Percentiles rank a stretch among this genome's conserved stretches.
These are phyloP conservation scores for Drosophila lini DNA, from an alignment of 1,140 invertebrate species.

Conservation along the genomic window DNA sequence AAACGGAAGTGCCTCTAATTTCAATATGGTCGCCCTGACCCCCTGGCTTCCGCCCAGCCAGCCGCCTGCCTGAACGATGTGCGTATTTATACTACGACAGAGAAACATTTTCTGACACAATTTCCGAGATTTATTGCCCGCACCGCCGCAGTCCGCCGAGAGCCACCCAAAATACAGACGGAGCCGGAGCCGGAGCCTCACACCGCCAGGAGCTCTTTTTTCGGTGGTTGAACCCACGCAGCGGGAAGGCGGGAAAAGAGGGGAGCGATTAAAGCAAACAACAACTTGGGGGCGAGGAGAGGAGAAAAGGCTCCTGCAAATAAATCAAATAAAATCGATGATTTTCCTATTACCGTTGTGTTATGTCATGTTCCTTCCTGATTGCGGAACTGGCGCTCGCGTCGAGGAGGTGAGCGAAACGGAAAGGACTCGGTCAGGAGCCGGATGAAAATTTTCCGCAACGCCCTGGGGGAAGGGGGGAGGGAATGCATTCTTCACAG, in stretches of 20 bases:
- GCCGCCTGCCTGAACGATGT: conserved; percentile 9
- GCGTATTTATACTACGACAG: conserved; percentile 29
- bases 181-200: not conserved
- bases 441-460: conserved; percentile 25
- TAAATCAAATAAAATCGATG: conserved; percentile 82
- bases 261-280: conserved; percentile 38
- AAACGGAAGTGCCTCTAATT: conserved; percentile 79
- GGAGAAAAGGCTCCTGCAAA: conserved; percentile 47
- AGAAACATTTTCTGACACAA: conserved; percentile 81
- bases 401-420: conserved; percentile 6
- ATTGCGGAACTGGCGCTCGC: conserved; percentile 15
- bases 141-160: conserved; percentile 36
- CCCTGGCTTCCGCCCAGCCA: conserved; percentile 12
- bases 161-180: conserved; percentile 10
- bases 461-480: not conserved
- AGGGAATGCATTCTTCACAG: not conserved
- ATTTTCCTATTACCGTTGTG: conserved; percentile 81
- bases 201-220: conserved; percentile 20
- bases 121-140: conserved; percentile 78
- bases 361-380: conserved; percentile 78
- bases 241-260: conserved; percentile 20
- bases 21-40: conserved; percentile 68
- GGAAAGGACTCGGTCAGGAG: conserved; percentile 31
- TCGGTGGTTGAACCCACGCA: conserved; percentile 31
- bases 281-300: conserved; percentile 2